These are phyloP conservation scores for Apis laboriosa DNA, from an alignment of 1,140 invertebrate genomes.

Conservation along the genomic window DNA sequence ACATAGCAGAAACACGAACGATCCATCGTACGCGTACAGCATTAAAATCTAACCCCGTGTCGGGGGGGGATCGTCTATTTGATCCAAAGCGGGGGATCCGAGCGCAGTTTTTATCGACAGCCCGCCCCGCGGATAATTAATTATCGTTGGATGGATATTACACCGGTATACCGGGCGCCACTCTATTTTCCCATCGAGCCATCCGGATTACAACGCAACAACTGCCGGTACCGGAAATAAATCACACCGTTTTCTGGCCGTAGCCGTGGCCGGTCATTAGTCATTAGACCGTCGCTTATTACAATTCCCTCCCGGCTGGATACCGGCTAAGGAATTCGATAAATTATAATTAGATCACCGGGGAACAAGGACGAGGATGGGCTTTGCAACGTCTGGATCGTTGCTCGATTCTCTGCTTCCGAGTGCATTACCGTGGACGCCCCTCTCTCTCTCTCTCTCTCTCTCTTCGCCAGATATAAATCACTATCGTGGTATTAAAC, in stretches of 20 bases:
- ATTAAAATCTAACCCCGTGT: neutral
- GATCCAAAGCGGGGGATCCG: neutral
- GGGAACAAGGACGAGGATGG: conserved; percentile 11
- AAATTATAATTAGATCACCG: conserved; percentile 41
- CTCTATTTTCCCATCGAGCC: neutral
- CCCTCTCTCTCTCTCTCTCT: too few relatives aligned
- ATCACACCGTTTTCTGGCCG: conserved; percentile 16
- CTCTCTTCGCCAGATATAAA: conserved; percentile 66
- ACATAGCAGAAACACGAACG: too few relatives aligned
- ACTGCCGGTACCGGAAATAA: conserved; percentile 34
- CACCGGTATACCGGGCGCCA: neutral
- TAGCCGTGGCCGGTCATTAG: conserved; percentile 13
- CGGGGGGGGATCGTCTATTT: neutral
- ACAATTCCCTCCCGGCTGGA: neutral
- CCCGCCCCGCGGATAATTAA: conserved; percentile 23
- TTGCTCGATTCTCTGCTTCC: conserved; percentile 46
- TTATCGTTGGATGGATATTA: conserved; percentile 42
- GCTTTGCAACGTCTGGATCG: neutral
- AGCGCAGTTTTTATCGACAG: conserved; percentile 44
- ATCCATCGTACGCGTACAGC: too few relatives aligned
- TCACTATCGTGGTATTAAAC: conserved; percentile 59
- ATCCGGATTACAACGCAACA: conserved; percentile 15
- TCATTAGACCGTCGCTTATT: conserved; percentile 40
- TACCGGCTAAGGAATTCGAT: conserved; percentile 21
- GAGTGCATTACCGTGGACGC: conserved; percentile 46